Conservation (phyloP, 2,888 invertebrate species). For the Acholoe squamosa region DNA sequence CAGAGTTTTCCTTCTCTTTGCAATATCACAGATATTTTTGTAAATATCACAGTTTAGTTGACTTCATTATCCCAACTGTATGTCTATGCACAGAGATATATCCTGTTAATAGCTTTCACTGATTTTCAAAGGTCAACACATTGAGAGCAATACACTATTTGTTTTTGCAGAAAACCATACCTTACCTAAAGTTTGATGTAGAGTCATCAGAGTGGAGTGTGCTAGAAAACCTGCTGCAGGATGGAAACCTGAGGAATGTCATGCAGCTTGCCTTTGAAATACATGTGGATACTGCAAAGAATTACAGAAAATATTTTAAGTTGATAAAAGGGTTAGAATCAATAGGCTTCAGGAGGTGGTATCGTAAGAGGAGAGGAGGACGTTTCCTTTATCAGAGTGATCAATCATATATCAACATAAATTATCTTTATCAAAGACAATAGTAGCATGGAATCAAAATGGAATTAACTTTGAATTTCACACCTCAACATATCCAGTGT, state of each 20-base stretch:
- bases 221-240: neutral
- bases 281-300: neutral
- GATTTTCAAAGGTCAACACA: too few relatives aligned
- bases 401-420: conserved; percentile 14
- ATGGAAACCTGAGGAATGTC: conserved; percentile 20
- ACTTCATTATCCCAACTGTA: neutral
- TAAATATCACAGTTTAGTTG: too few relatives aligned
- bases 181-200: conserved; percentile 22
- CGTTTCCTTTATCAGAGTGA: neutral
- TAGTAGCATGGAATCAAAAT: too few relatives aligned
- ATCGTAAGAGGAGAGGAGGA: neutral
- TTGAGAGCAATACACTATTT: neutral
- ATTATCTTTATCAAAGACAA: neutral
- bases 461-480: too few relatives aligned
- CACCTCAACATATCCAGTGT: too few relatives aligned
- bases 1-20: too few relatives aligned
- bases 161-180: neutral
- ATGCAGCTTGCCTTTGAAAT: conserved; percentile 13
- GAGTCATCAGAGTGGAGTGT: neutral
- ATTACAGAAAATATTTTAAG: neutral
- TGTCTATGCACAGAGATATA: neutral
- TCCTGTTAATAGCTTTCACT: neutral
- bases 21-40: too few relatives aligned
- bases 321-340: neutral
- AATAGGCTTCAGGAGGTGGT: neutral